These are phyloP conservation scores for Magallana ariakensis DNA, from an alignment of 1,140 invertebrate species.

Conservation along the genomic window DNA sequence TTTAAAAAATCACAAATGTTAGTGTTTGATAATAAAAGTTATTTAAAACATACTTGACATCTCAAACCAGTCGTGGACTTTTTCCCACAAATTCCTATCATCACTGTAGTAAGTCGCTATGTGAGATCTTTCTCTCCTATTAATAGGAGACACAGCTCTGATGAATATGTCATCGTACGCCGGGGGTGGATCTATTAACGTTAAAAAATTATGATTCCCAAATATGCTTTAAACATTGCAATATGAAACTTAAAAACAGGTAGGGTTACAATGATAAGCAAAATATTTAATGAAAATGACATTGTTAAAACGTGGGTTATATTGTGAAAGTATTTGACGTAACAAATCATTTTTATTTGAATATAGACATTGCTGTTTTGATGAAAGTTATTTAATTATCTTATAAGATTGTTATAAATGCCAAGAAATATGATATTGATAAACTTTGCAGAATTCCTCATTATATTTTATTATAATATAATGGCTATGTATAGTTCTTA, in stretches of 20 bases:
- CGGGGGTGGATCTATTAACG: not conserved
- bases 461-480: too few relatives aligned
- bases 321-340: not conserved
- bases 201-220: not conserved
- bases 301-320: not conserved
- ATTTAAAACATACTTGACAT: not conserved
- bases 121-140: not conserved
- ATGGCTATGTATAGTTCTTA: not conserved
- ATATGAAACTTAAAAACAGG: not conserved
- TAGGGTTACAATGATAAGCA: not conserved
- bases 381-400: not conserved
- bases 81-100: constrained; percentile 26
- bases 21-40: not conserved
- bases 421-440: too few relatives aligned
- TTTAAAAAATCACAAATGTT: too few relatives aligned
- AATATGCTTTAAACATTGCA: not conserved
- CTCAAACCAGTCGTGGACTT: constrained; percentile 33
- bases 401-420: not conserved
- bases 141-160: not conserved
- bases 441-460: too few relatives aligned
- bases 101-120: not conserved
- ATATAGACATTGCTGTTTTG: not conserved
- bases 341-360: not conserved
- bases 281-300: not conserved
- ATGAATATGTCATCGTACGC: not conserved